Evolutionary conservation across 2,113 vertebrate genomes (phyloP), one percentile per base, ranked within the genome.

Genomic region (Ploceus nigricollis): DNA sequence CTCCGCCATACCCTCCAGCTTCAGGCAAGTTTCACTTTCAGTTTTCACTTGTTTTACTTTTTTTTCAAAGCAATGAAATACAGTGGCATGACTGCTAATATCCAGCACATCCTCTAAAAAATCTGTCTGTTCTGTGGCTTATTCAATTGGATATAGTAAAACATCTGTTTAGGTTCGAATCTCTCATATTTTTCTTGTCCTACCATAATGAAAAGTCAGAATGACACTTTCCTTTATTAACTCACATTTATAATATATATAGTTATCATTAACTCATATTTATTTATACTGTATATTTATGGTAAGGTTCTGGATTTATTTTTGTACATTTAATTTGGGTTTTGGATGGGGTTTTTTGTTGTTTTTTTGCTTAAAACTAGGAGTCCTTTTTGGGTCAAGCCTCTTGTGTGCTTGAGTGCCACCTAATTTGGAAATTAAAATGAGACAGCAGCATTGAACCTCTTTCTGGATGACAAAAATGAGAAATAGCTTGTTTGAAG

Each of bases 1-100:
- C 99, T 99, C 69, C 99, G 99, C 58, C 99, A 99, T 95, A 99
- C 99, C 83, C 99, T 99, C 60, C 99, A 99, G 81, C 98, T 99
- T 90, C 98, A 98, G 98, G 99, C 99, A 98, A 98, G 97, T 92
- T 82, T 77, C 76, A 58, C 42, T 95, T 93, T 89, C 24, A 58
- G 17, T 92, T 82, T 88, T n/a, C 27, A 16, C 18, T 72, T 75
- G 27, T 6, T 84, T 83, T 80, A 61, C 54, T 87, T 81, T 58
- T 77, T 65, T 65, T 30, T 8, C 21, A 63, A 77, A 79, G 47
- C 37, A 75, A 31, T 58, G 24, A 56, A 92, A 61, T 58, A 42
- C 44, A 85, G 1, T 47, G 47, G 7, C 22, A 45, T 54, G n/a
- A 54, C 35, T 73, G 79, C 68, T 87, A 33, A 30, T 90, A 71